Base-by-base conservation (phyloP, 2,113 vertebrate species). In the Esox niger region DNA sequence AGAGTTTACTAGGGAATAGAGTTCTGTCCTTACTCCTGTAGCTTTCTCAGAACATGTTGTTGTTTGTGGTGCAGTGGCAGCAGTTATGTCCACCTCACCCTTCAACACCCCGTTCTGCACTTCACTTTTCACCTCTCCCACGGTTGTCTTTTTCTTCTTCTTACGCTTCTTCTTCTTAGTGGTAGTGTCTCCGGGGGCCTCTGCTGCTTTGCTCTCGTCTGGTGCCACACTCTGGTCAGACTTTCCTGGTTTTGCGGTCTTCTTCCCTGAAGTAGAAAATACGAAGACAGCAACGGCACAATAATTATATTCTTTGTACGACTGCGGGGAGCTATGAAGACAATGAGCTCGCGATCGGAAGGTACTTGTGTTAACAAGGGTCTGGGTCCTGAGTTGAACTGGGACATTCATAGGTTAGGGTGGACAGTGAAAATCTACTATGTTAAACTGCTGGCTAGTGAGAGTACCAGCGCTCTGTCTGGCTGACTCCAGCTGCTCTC, bases 81-180 rank as follows among this genome's bases (percentile, higher is more conserved):
- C 2, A 25, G 54, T 11, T 5, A 25, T 57, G 25, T 26, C 46
- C 29, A 9, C 0, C 25, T 64, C 62, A 29, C 31, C 31, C 20
- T 57, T 49, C 7, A 49, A 23, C 15, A 4, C 62, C 30, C 30
- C 26, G 5, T 43, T 65, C 20, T 43, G 66, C 20, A 62, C 33
- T 17, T 6, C 21, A 23, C 8, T 11, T 15, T 2, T 57, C 5
- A 15, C 47, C 54, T 38, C 38, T 3, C 6, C 15, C 0, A 3
- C n/a, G n/a, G n/a, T n/a, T n/a, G 72, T 76, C 35, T 74, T 84
- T 17, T 72, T 81, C 74, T 0, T 43, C 47, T 63, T 89, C 38
- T 46, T 87, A 20, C 30, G 79, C 11, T 69, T 75, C 27, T 79
- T 84, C 0, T 66, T 78, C 1, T 76, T 72, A 13, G 68, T 61